Evolutionary conservation across 2,113 vertebrate genomes (phyloP), one percentile per base, ranked within the genome.

Genomic region (Phylloscopus whistleri): DNA sequence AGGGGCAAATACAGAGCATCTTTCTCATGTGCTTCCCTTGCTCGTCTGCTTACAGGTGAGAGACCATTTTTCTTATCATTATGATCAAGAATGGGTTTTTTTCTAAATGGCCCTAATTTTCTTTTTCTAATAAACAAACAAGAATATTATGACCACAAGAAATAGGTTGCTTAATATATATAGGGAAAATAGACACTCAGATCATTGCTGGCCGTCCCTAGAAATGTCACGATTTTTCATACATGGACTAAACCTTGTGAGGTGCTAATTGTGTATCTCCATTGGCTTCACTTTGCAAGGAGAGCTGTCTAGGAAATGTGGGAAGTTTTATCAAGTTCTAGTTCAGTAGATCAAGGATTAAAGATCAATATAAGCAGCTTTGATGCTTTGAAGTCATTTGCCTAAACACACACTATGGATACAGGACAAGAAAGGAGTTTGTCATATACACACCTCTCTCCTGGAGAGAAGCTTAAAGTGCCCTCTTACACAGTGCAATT

Each of bases 341-440:
- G 76, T 75, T 56, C 68, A 89, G 66, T 75, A 93, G 79, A 78
- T 94, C 52, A 79, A 41, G 63, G 92, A 89, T 93, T 96, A 95
- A 93, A 94, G 87, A 96, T 90, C 93, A 94, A 85, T 90, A 91
- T 84, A 88, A 94, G 69, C 56, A 92, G 85, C 76, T 96, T 92
- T 68, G 83, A 78, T 1, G 64, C 85, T 92, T 92, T 41, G 37
- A 15, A 93, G 80, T 93, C 33, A 93, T 96, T 96, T 97, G 80
- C 92, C 56, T 96, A 96, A 92, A 93, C 56, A 84, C n/a, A 10
- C 60, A 24, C 31, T 72, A 56, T 18, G 89, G 84, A 82, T 35
- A 70, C 44, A 93, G 86, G 77, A 78, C 79, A 89, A 86, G 85
- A 93, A 84, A 31, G 13, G 75, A 88, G 79, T 90, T 94, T 93